Evolutionary conservation across 2,113 vertebrate genomes (phyloP).

Genomic region (Mionectes macconnelli): DNA sequence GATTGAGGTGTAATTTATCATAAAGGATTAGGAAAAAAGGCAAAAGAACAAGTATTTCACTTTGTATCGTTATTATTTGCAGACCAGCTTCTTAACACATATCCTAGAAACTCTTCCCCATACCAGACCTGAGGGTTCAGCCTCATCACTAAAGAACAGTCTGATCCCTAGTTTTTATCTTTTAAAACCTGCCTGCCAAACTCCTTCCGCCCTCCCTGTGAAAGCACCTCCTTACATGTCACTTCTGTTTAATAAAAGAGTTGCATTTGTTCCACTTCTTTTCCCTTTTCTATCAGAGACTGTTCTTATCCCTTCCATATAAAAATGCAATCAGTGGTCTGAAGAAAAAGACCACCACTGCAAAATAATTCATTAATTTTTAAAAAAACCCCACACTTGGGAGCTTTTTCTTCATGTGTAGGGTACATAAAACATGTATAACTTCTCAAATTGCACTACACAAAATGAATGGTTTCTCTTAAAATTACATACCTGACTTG

Average conservation of each 20-base stretch:
- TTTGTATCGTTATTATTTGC: not conserved
- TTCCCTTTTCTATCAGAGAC: not conserved
- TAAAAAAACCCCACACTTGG: not conserved
- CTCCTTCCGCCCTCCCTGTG: not conserved
- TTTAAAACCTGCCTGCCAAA: not conserved
- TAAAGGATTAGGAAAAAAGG: not conserved
- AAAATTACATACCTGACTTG: conserved; percentile 38
- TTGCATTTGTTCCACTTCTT: not conserved
- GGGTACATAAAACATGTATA: not conserved
- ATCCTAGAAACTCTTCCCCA: not conserved
- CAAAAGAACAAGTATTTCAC: not conserved
- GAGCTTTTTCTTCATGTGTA: not conserved
- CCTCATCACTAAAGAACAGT: not conserved
- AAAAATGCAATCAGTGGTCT: not conserved
- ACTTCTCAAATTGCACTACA: not conserved
- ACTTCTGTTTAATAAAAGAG: not conserved
- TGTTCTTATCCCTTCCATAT: not conserved
- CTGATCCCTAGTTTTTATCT: not conserved
- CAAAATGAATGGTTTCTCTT: not conserved
- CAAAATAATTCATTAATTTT: not conserved
- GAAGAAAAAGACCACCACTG: not conserved
- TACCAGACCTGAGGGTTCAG: not conserved
- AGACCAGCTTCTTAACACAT: not conserved
- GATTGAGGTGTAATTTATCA: not conserved
- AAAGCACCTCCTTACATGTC: not conserved